Base-by-base conservation (phyloP, 2,797 vertebrate species). In the Setipinna tenuifilis region DNA sequence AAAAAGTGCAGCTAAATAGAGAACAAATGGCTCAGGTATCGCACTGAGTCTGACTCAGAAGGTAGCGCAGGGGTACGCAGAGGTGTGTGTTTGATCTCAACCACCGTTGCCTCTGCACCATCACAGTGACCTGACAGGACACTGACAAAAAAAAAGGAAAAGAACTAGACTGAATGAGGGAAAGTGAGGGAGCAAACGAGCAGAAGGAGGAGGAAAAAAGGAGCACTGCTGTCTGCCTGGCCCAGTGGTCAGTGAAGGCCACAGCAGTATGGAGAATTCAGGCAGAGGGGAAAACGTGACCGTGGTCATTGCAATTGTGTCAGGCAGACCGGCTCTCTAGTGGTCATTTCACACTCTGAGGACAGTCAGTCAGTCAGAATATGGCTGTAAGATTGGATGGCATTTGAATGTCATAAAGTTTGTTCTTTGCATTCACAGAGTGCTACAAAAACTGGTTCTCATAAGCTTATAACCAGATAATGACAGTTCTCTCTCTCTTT, bases 91-190 rank as follows among this genome's bases (percentile, higher is more conserved):
- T 90, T 93, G 90, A 94, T 91, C 90, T 89, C 83, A 62, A 35
- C 78, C 78, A 25, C 35, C 48, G 65, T 84, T 83, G 83, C 84
- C 25, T 81, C 71, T 78, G 35, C 35, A 44, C 25, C 41, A 31
- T 41, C 35, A 78, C 71, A 78, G 17, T 21, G 16, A 78, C 19
- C 31, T 44, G 31, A 78, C 35, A 44, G 88, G 84, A 71, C 87
- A 88, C 85, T 86, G 87, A 68, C 62, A 89, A 91, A 91, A 91
- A 90, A 91, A 87, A 90, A 75, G n/a, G 44, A 68, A 44, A 71
- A n/a, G 46, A 85, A 87, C 89, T n/a, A 88, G 28, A 71, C 28
- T 16, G 68, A 71, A 7, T 31, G 31, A 71, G 2, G 5, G 5
- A 44, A 6, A 19, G 9, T 17, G 12, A 78, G 19, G 16, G n/a